Conservation (phyloP, 2,797 vertebrate genomes). For the Helostoma temminkii region DNA sequence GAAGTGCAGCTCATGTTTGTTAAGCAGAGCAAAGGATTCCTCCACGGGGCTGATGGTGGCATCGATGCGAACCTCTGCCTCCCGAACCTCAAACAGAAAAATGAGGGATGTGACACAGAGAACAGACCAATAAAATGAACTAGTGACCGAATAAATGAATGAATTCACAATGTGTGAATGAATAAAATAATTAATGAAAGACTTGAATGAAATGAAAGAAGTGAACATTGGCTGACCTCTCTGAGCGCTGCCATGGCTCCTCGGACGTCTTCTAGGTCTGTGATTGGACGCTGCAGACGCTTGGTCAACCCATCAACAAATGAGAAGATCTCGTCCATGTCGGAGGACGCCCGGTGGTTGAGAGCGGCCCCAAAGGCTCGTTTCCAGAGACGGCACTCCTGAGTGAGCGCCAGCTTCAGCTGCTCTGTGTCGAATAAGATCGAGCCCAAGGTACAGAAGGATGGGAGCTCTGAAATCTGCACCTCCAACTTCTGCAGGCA, state of each 20-base stretch:
- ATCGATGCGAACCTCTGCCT: slow-evolving; percentile 85
- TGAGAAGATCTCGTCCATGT: slow-evolving; percentile 82
- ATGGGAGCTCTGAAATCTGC: slow-evolving; percentile 84
- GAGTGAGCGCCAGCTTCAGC: slow-evolving; percentile 85
- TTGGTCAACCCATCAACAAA: slow-evolving; percentile 84
- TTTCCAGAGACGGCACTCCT: slow-evolving; percentile 86
- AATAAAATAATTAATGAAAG: too few relatives aligned
- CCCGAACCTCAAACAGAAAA: slow-evolving; percentile 69
- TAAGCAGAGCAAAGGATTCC: slow-evolving; percentile 86
- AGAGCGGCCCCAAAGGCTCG: slow-evolving; percentile 83
- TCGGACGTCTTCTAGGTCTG: slow-evolving; percentile 86
- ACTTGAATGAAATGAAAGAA: too few relatives aligned
- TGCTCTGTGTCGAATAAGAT: slow-evolving; percentile 80
- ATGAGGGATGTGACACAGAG: neutral
- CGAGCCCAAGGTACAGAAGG: slow-evolving; percentile 69
- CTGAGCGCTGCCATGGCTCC: slow-evolving; percentile 84
- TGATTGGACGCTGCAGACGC: slow-evolving; percentile 84
- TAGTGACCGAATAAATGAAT: neutral
- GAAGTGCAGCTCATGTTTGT: slow-evolving; percentile 83
- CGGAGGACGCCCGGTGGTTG: slow-evolving; percentile 76
- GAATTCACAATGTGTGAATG: too few relatives aligned
- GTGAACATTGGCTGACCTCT: slow-evolving; percentile 58
- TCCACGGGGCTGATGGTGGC: slow-evolving; percentile 85
- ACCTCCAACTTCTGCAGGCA: slow-evolving; percentile 81
- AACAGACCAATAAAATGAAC: neutral